Conservation (phyloP, 2,113 vertebrate genomes). For the Bucco capensis region DNA sequence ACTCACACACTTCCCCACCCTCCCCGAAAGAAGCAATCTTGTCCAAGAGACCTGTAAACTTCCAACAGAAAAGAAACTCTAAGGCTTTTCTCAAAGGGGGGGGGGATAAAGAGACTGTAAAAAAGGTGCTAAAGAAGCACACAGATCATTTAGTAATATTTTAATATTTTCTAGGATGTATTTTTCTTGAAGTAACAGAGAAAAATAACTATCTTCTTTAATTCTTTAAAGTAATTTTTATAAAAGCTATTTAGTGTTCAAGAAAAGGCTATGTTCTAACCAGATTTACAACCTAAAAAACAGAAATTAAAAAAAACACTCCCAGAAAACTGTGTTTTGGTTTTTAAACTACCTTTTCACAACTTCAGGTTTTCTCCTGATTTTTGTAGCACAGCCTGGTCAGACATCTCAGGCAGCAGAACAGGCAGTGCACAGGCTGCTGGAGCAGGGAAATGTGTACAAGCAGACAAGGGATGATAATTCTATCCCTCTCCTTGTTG, state of each 20-base stretch:
- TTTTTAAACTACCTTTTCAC: neutral
- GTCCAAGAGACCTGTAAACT: neutral
- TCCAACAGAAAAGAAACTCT: neutral
- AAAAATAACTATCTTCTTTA: neutral
- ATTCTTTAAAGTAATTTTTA: neutral
- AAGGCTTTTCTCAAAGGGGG: fast-evolving
- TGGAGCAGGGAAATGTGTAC: neutral
- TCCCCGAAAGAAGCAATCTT: neutral
- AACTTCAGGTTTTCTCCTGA: neutral
- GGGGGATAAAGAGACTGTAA: neutral
- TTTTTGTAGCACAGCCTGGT: neutral
- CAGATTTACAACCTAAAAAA: neutral
- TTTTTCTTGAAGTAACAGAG: no score
- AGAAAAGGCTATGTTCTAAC: neutral
- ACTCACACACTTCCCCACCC: slow-evolving; percentile 25
- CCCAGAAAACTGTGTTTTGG: neutral
- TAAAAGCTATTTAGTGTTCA: neutral
- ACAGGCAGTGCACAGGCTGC: neutral
- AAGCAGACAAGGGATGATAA: neutral
- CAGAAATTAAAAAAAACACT: neutral
- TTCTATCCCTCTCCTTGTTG: neutral
- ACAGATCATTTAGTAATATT: neutral
- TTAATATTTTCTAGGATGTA: neutral
- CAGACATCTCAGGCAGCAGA: neutral
- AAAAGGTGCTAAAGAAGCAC: neutral